Base-by-base conservation (phyloP, 2,888 invertebrate species). In the Phaonia tiefii region DNA sequence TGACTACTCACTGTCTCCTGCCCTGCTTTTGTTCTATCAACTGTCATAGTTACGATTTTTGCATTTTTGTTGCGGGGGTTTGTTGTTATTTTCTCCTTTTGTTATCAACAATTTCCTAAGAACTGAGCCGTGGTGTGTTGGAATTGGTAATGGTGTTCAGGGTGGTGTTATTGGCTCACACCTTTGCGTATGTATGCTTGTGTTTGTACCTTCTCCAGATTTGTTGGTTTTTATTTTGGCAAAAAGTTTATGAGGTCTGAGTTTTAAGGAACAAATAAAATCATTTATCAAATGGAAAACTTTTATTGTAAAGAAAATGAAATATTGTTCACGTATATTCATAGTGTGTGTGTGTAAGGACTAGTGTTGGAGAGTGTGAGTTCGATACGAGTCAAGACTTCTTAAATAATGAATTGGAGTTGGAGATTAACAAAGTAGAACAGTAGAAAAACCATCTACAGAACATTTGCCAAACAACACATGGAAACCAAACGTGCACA, bases 221-320 rank as follows among this genome's bases (percentile, higher is more conserved):
- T 8, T 31, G 31, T 31, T 31, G 31, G 3, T 31, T 8, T 15
- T 46, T 25, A 11, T 49, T 63, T 72, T 44, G 63, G 39, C 1
- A 17, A 17, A 26, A 70, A 77, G 80, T 80, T 80, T 77, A 74
- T 74, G 74, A 80, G 73, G 66, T 80, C 71, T 77, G 80, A 77
- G 70, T 80, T 77, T 63, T 71, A 77, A 74, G 74, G 69, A 79
- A 83, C 76, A 83, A 82, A 82, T 82, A 83, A 83, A 82, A 83
- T 83, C 83, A 83, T 83, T 83, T 82, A 83, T 83, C 83, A 83
- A 82, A 80, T 56, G 74, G 49, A 80, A 80, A 80, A 83, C 76
- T 83, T 83, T 82, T 83, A 83, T 83, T 83, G 82, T 82, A 67
- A 83, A 75, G 65, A 73, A 83, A 83, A 83, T 83, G 83, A 83